These are phyloP conservation scores for Ornithoptera priamus DNA, from an alignment of 2,888 invertebrate species.

Conservation along the genomic window DNA sequence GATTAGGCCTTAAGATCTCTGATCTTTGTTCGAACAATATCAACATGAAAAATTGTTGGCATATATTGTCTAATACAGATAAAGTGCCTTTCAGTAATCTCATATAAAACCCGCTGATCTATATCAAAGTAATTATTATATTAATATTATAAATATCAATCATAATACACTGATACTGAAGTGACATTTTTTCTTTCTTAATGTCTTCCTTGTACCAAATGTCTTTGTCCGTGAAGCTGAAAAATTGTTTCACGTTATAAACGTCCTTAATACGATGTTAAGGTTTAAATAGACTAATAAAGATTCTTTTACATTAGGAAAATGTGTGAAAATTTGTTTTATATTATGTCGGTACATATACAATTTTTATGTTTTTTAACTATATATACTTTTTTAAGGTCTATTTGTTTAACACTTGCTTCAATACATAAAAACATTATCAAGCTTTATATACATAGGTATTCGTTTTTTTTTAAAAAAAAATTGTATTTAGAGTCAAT, in stretches of 20 bases:
- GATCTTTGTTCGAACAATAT: background rate
- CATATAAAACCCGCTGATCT: background rate
- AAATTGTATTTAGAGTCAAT: too few species aligned
- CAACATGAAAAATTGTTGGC: background rate
- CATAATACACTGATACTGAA: too few species aligned
- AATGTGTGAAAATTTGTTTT: background rate
- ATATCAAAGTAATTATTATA: background rate
- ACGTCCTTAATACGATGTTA: background rate
- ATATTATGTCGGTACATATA: too few species aligned
- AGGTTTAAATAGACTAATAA: background rate
- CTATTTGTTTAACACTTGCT: too few species aligned
- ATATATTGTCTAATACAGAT: background rate
- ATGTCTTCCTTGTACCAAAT: background rate
- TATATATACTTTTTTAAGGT: too few species aligned
- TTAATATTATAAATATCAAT: background rate
- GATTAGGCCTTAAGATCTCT: background rate
- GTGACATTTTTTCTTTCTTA: background rate
- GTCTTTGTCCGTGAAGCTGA: background rate
- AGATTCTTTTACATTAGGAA: background rate
- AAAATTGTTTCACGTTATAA: background rate
- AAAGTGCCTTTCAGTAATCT: background rate
- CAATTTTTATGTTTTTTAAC: too few species aligned
- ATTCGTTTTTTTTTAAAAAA: too few species aligned
- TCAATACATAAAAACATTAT: too few species aligned
- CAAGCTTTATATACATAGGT: too few species aligned